Percentiles rank a stretch among this genome's conserved stretches.
phyloP scores from a whole-genome alignment of 1,140 invertebrate species.

The Sycobia sp. region DNA sequence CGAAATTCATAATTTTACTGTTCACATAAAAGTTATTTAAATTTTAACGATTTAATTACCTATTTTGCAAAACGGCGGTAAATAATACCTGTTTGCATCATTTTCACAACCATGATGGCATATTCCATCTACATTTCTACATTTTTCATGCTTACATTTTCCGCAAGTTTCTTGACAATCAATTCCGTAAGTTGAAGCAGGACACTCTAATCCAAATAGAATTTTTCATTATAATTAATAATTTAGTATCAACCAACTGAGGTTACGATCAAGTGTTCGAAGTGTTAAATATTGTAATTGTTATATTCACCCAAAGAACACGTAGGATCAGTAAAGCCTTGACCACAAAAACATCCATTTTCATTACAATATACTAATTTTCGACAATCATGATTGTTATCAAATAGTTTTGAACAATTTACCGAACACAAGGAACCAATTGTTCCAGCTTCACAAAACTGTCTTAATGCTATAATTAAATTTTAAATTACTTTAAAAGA shows the following conservation, averaged over 20 bases:
- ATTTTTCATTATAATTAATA: background rate
- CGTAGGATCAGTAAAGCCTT: constrained; percentile 5
- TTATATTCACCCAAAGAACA: background rate
- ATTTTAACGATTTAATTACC: background rate
- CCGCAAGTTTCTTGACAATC: constrained; percentile 21
- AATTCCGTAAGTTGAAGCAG: constrained; percentile 13
- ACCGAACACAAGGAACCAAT: constrained; percentile 16
- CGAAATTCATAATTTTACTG: background rate
- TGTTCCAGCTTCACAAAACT: constrained; percentile 8
- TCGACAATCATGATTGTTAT: background rate
- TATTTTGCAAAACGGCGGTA: constrained; percentile 27
- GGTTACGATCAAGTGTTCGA: background rate
- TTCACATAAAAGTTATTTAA: background rate
- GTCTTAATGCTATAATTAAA: constrained; percentile 1
- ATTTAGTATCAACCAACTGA: background rate
- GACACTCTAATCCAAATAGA: constrained; percentile 5
- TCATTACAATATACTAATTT: constrained; percentile 15
- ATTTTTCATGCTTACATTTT: constrained; percentile 3
- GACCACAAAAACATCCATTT: constrained; percentile 21
- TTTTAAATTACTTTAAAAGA: background rate
- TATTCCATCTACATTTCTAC: constrained; percentile 1
- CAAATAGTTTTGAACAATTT: constrained; percentile 13
- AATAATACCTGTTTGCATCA: background rate
- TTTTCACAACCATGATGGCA: constrained; percentile 18
- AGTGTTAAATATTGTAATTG: background rate